Evolutionary conservation across 2,888 invertebrate genomes (phyloP), one percentile per base, ranked within the genome.

Genomic region (Glaucopsyche alexis): DNA sequence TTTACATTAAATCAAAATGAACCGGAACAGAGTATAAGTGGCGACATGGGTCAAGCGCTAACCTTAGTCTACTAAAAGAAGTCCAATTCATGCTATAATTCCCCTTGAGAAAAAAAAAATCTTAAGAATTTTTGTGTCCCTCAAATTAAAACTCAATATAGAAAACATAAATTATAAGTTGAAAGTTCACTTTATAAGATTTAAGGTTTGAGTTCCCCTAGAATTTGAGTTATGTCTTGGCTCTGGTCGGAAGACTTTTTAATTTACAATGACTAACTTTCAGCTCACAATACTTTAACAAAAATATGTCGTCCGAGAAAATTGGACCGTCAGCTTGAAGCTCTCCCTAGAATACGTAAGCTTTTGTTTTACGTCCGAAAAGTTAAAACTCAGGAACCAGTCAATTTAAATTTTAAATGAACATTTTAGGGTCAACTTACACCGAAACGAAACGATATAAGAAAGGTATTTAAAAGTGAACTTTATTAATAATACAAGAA

Each of bases 301-400:
- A 66, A 66, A 66, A 66, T 16, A 9, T 66, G 40, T 66, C 66
- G 40, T 8, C 42, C 66, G 13, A 66, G 66, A 66, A 66, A 42
- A 66, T 66, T 42, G 66, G 16, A 66, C 40, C 42, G 42, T 66
- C 66, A 42, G n/a, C 42, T 66, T 66, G 66, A 66, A 9, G 66
- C 8, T n/a, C 9, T 66, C 66, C 1, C 40, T 7, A 65, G 40
- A 65, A 65, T 65, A 65, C 65, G 40, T 40, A 65, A 65, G 65
- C 40, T 65, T 38, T n/a, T 38, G n/a, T 65, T 65, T 65, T 16
- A 7, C 38, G 40, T 40, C 65, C 40, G 65, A 65, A 38, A 65
- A 65, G n/a, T 38, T 40, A 16, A 38, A 40, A 65, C 14, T 65
- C n/a, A 7, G n/a, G n/a, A 40, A 6, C 8, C 11, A 14, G 7